Conservation (phyloP, 2,797 vertebrate species). For the Betta splendens region DNA sequence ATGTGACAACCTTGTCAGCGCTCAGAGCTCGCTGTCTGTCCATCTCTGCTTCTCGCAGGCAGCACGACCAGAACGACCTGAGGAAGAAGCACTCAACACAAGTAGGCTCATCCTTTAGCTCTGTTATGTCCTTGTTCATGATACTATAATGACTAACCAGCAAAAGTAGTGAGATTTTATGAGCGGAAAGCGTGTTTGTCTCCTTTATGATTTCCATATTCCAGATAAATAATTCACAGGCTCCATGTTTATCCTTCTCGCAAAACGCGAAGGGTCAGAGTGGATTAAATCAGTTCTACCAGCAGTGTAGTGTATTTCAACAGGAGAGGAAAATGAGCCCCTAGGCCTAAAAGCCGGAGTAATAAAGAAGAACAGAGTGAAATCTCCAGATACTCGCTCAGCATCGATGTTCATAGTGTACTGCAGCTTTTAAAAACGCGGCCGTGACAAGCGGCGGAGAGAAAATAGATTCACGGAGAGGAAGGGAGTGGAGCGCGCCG, state of each 20-base stretch:
- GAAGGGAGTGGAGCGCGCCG: slow-evolving; percentile 23
- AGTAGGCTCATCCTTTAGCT: background rate
- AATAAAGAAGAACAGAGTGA: slow-evolving; percentile 28
- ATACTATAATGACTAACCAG: background rate
- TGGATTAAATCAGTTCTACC: slow-evolving; percentile 35
- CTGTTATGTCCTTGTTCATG: background rate
- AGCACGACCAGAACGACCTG: background rate
- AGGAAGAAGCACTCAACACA: background rate
- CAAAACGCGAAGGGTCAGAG: slow-evolving; percentile 31
- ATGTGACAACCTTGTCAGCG: slow-evolving; percentile 18
- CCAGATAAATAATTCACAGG: slow-evolving; percentile 48
- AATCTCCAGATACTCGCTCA: slow-evolving; percentile 13
- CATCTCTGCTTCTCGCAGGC: background rate
- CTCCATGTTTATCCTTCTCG: slow-evolving; percentile 38
- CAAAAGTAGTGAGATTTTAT: slow-evolving; percentile 6
- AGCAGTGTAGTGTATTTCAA: slow-evolving; percentile 16
- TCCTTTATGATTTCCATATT: slow-evolving; percentile 34
- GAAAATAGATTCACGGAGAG: slow-evolving; percentile 12
- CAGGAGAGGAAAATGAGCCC: slow-evolving; percentile 21
- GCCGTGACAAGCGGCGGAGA: slow-evolving; percentile 11
- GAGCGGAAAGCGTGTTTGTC: slow-evolving; percentile 15
- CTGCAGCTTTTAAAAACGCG: slow-evolving; percentile 3
- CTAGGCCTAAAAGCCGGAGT: slow-evolving; percentile 35
- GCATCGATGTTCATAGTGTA: background rate
- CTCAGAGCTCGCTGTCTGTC: slow-evolving; percentile 2